phyloP scores from a whole-genome alignment of 1,140 invertebrate species.

The Myzus persicae region DNA sequence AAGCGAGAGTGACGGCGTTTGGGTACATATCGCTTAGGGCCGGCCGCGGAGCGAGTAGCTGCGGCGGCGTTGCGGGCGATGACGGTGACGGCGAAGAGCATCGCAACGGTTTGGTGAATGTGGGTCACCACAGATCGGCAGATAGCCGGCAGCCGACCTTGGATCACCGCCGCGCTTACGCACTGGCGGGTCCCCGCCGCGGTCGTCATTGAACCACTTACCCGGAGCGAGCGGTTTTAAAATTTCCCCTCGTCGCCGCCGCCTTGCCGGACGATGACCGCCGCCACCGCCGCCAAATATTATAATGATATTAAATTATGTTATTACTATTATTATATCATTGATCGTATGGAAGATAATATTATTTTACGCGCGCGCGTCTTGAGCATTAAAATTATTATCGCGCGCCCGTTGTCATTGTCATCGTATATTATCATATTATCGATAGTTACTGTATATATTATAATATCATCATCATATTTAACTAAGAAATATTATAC shows the following conservation, averaged over 20 bases:
- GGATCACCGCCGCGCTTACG: background rate
- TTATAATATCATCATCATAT: too few species aligned
- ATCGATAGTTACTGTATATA: background rate
- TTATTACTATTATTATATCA: conserved; percentile 16
- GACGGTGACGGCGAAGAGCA: background rate
- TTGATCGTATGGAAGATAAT: background rate
- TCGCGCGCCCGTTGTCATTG: background rate
- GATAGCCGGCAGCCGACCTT: background rate
- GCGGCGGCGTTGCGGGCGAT: background rate
- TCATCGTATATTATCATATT: background rate
- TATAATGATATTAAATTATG: background rate
- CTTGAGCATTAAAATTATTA: background rate
- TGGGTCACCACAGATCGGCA: background rate
- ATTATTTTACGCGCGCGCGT: background rate
- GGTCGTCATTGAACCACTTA: conserved; percentile 46
- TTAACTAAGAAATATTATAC: background rate
- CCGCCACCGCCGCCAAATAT: background rate
- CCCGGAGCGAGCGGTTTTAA: conserved; percentile 10
- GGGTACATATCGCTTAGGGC: background rate
- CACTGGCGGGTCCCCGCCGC: background rate
- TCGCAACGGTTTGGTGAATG: conserved; percentile 1
- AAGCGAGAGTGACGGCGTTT: background rate
- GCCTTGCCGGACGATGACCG: background rate
- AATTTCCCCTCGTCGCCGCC: background rate
- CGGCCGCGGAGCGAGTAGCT: background rate